Conservation (phyloP, 2,113 vertebrate species). For the Megaceryle maxima region DNA sequence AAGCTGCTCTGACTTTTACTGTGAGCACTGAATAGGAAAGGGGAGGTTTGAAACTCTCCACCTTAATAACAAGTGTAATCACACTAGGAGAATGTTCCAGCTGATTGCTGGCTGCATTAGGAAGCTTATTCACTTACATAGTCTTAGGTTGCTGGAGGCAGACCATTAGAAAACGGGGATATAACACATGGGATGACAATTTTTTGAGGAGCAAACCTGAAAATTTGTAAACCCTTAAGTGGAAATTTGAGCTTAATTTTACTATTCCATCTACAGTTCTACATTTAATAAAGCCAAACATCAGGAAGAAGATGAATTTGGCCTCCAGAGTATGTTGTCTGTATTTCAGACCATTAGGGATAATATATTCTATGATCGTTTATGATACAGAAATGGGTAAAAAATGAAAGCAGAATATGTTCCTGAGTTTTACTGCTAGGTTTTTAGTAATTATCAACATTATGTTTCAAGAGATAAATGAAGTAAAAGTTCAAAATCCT, state of each 20-base stretch:
- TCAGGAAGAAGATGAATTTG: background rate
- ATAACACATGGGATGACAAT: background rate
- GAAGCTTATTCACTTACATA: background rate
- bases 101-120: background rate
- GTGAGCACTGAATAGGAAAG: background rate
- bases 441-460: background rate
- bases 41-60: background rate
- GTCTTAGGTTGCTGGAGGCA: background rate
- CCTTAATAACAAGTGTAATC: background rate
- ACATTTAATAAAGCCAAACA: background rate
- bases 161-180: background rate
- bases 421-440: background rate
- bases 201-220: background rate
- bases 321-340: background rate
- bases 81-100: background rate
- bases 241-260: background rate
- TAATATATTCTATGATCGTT: background rate
- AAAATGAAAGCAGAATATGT: background rate
- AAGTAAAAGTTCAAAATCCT: background rate
- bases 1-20: background rate
- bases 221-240: background rate
- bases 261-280: background rate
- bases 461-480: background rate
- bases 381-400: background rate
- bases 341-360: background rate